phyloP scores from a whole-genome alignment of 2,797 vertebrate genomes.

The Premnoplex brunnescens region DNA sequence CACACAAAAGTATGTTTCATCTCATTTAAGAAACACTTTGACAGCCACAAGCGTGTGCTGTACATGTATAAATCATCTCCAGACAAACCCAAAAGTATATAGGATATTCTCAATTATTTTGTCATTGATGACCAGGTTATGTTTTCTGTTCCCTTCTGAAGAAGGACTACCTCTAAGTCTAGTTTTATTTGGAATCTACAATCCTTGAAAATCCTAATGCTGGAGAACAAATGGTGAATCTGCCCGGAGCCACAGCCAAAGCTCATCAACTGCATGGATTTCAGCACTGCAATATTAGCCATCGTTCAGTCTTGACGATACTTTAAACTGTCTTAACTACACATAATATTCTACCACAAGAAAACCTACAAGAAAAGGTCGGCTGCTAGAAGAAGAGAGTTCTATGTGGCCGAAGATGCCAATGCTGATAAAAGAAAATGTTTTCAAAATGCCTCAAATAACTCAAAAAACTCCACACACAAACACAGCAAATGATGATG shows the following conservation, averaged over 20 bases:
- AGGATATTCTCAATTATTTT: constrained; percentile 3
- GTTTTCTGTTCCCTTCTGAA: background rate
- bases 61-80: background rate
- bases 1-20: background rate
- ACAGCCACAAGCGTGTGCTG: background rate
- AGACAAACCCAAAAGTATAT: background rate
- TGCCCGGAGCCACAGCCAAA: constrained; percentile 4
- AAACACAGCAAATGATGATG: background rate
- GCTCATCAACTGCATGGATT: constrained; percentile 13
- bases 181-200: background rate
- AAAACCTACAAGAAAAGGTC: background rate
- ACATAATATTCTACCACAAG: background rate
- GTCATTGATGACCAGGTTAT: background rate
- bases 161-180: background rate
- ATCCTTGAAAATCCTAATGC: background rate
- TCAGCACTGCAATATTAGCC: background rate
- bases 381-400: background rate
- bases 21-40: constrained; percentile 8
- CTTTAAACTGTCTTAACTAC: constrained; percentile 14
- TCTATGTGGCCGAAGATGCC: fast-evolving
- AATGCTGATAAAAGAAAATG: background rate
- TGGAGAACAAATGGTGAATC: background rate
- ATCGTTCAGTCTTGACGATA: background rate
- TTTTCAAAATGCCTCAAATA: background rate
- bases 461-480: background rate